Base-by-base conservation (phyloP, 2,888 invertebrate genomes). In the Deilephila elpenor region DNA sequence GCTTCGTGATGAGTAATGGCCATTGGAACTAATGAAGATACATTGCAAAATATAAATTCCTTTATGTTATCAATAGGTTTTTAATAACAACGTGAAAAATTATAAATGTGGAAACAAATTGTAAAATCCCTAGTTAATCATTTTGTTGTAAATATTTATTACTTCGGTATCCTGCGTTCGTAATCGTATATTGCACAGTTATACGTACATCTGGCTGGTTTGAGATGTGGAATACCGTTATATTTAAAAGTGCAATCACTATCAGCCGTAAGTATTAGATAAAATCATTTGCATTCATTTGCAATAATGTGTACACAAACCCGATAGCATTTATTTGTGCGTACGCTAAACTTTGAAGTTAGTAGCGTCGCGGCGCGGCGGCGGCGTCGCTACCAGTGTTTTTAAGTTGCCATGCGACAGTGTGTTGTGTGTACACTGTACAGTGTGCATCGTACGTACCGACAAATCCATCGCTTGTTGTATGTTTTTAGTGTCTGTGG, bases 401-500 rank as follows among this genome's bases (percentile, higher is more conserved):
- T 64, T 11, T 11, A 19, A 44, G 25, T 44, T 67, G 44, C 44
- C 25, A 67, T 17, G 67, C 67, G 44, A 51, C 44, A 25, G 25
- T 67, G 17, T 67, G 11, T 25, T 25, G 44, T 67, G 17, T 51
- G 20, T 20, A 44, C 37, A 44, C 4, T 37, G 44, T 44, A 44
- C 11, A 44, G 14, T 44, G 34, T 34, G n/a, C 37, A 44, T 6
- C 20, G 67, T 67, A 90, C 91, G 79, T 85, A 92, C 92, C 88
- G 82, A 81, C 84, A 88, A 88, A 75, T 89, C 88, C 80, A 88
- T 81, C 81, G 79, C 85, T 83, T 85, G 85, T 79, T 88, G 88
- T 76, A 86, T 84, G 67, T 84, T 86, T 86, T 88, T 91, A 77
- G 83, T 86, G 76, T 90, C 91, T 34, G 85, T 82, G 19, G 87